Evolutionary conservation across 2,888 invertebrate genomes (phyloP), one percentile per base, ranked within the genome.

Genomic region (Sicus ferrugineus): DNA sequence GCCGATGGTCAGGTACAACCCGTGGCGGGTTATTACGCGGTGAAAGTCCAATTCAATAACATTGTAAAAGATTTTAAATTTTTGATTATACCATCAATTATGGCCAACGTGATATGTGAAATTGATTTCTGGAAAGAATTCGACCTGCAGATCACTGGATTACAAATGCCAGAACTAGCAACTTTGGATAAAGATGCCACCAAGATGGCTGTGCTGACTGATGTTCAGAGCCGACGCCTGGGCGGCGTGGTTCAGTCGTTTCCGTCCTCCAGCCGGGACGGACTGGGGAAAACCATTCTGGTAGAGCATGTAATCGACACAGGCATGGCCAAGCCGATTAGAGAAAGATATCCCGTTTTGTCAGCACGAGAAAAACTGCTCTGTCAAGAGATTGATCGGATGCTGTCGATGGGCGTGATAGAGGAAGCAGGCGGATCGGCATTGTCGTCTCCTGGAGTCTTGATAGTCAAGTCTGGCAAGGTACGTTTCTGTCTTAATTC

Each of bases 341-440:
- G 14, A 14, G 9, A 38, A 14, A 38, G 38, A 38, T 38, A 50
- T 50, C 50, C 50, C 9, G 16, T 50, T 14, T 50, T 6, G 56
- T 11, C 56, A 26, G 56, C 56, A 26, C 23, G 23, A n/a, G 56
- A 50, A 56, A 26, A 56, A 56, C n/a, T 56, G 9, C 28, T 56
- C 23, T 56, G 23, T n/a, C 23, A 56, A 3, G 58, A 28, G 28
- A 23, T 58, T 28, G 58, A 58, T 5, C 48, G 67, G 11, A 69
- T 71, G 71, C 14, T 71, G 26, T 16, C 30, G 3, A 23, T 61
- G 23, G 69, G 69, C 7, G 74, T 81, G 0, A 75, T 82, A 1
- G 79, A 80, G 56, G 76, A 74, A 26, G 76, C 28, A 65, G 23
- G 21, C 52, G 1, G 52, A 52, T 54, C 54, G 4, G 19, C 54